Conservation (phyloP, 2,888 invertebrate species). For the Cheilosia pagana region DNA sequence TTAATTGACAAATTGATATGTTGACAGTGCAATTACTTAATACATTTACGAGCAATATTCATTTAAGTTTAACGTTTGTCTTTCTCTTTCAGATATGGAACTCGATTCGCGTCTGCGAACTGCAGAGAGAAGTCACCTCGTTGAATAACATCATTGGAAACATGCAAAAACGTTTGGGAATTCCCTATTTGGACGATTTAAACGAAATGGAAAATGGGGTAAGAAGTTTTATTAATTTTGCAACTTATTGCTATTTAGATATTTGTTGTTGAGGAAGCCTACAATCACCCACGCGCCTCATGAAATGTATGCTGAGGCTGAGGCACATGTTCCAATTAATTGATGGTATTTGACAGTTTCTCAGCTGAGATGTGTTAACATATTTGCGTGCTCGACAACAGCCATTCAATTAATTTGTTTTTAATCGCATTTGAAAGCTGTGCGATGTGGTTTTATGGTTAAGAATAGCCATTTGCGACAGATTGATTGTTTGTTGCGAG, state of each 20-base stretch:
- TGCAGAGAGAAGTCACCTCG: slow-evolving; percentile 80
- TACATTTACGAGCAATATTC: slow-evolving; percentile 16
- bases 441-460: slow-evolving; percentile 9
- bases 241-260: neutral
- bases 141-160: slow-evolving; percentile 79
- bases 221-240: slow-evolving; percentile 59
- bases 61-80: neutral
- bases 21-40: slow-evolving; percentile 38
- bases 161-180: slow-evolving; percentile 81
- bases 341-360: neutral
- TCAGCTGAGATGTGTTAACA: slow-evolving; percentile 18
- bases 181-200: slow-evolving; percentile 82
- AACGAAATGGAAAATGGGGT: slow-evolving; percentile 82
- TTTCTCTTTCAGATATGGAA: slow-evolving; percentile 80
- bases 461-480: no score
- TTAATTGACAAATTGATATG: slow-evolving; percentile 59
- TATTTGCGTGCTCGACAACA: neutral
- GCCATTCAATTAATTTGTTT: slow-evolving; percentile 17
- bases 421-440: slow-evolving; percentile 38
- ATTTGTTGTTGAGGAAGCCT: neutral
- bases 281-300: neutral
- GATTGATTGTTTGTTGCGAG: no score
- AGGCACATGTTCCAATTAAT: slow-evolving; percentile 5
- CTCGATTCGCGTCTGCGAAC: slow-evolving; percentile 78
- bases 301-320: neutral